Evolutionary conservation across 2,888 invertebrate genomes (phyloP), one percentile per base, ranked within the genome.

Genomic region (Bombylius discolor): DNA sequence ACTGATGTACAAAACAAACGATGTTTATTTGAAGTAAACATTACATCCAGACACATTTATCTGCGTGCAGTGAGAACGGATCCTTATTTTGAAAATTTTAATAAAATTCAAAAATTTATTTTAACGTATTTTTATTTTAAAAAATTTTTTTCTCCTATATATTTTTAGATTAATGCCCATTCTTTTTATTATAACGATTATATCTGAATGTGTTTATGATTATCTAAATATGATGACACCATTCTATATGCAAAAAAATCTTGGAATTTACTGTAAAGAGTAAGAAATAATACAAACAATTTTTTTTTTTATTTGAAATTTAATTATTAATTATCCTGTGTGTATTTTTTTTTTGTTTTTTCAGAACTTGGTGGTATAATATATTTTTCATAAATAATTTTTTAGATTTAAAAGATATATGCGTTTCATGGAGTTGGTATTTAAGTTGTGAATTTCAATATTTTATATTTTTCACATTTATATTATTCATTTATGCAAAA

Each of bases 371-470:
- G 65, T 66, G 66, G 66, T 61, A 66, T 53, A 67, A 69, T 61
- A 58, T 68, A 9, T 60, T 67, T 8, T 66, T 67, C 54, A 64
- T 66, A 53, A 64, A 63, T 52, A 67, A 68, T 57, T 64, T 66
- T 52, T 59, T 66, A 42, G 64, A 66, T 49, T 63, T 66, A 53
- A 59, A 62, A 58, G 62, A 64, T 47, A 67, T 68, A 46, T 65
- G 68, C 49, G 62, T 64, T 49, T 66, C 66, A 3, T 66, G 68
- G 66, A 68, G 66, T n/a, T 70, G 69, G 69, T 69, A 68, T 59
- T 57, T 69, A 53, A 66, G 65, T 32, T 68, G 68, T 53, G 68
- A 69, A 62, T 66, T 67, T 65, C 67, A 68, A 52, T 66, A 64
- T 58, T 66, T 65, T 36, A 51, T 66, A 34, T 59, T 67, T 8